A percentile compares a stretch with the other conserved stretches of the same genome.
Evolutionary conservation across 2,888 invertebrate genomes (phyloP).

Genomic region (Crematogaster levior): DNA sequence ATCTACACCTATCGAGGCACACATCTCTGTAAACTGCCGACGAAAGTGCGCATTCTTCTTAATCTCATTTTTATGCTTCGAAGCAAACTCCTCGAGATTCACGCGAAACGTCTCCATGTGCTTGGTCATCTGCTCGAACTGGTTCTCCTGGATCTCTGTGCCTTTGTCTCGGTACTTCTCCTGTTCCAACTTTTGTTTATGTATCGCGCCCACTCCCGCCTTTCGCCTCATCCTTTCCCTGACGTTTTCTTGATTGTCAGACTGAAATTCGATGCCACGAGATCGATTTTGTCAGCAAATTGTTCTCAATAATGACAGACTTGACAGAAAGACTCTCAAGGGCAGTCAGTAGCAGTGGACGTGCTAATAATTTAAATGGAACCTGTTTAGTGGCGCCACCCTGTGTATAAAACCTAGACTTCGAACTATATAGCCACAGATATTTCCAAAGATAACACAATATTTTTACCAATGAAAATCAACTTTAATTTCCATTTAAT

Average conservation of each 20-base stretch:
- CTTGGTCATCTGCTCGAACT: constrained; percentile 96
- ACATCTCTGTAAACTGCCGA: constrained; percentile 99
- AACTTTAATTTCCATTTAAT: too few relatives aligned
- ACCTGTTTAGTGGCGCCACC: too few relatives aligned
- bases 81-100: constrained; percentile 97
- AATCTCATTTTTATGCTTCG: constrained; percentile 97
- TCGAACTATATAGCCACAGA: too few relatives aligned
- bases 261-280: not conserved
- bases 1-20: constrained; percentile 99
- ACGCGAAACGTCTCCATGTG: constrained; percentile 97
- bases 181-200: constrained; percentile 94
- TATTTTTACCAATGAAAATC: too few relatives aligned
- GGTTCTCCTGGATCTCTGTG: constrained; percentile 95
- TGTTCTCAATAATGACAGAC: not conserved
- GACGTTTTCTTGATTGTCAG: not conserved
- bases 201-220: constrained; percentile 95
- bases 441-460: too few relatives aligned
- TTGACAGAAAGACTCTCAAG: constrained; percentile 52
- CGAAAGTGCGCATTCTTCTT: constrained; percentile 97
- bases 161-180: constrained; percentile 97
- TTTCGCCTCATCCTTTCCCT: constrained; percentile 90
- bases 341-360: too few relatives aligned
- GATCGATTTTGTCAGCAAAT: not conserved
- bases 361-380: too few relatives aligned
- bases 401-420: too few relatives aligned